Evolutionary conservation across 2,797 vertebrate genomes (phyloP).

Genomic region (Acrossocheilus fasciatus): DNA sequence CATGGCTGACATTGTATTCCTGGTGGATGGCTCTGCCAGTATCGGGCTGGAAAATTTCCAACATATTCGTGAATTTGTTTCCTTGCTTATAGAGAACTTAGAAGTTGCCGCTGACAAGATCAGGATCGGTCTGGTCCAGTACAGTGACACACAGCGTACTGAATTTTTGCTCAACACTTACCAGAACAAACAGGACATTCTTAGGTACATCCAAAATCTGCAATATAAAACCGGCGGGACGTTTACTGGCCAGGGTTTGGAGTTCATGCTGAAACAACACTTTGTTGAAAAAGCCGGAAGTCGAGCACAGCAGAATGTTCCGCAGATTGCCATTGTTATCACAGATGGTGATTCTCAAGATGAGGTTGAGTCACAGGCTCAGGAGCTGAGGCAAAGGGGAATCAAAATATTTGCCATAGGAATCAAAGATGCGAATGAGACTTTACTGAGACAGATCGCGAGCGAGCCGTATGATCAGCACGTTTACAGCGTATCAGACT

Average conservation of each 20-base stretch:
- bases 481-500: conserved; percentile 88
- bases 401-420: conserved; percentile 87
- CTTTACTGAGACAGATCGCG: conserved; percentile 84
- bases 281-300: conserved; percentile 85
- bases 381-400: conserved; percentile 76
- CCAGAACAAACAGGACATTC: conserved; percentile 76
- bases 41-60: conserved; percentile 74
- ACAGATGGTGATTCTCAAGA: conserved; percentile 84
- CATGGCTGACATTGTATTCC: conserved; percentile 82
- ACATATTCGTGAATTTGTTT: conserved; percentile 78
- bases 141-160: conserved; percentile 68
- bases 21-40: conserved; percentile 83
- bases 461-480: conserved; percentile 78
- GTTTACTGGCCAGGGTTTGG: conserved; percentile 85
- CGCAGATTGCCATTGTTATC: conserved; percentile 87
- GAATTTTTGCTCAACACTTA: conserved; percentile 86
- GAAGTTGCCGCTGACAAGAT: conserved; percentile 77
- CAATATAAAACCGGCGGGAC: conserved; percentile 81
- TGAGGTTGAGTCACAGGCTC: conserved; percentile 81
- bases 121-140: conserved; percentile 82
- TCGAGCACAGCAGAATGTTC: conserved; percentile 80
- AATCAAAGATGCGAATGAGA: conserved; percentile 85
- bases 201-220: conserved; percentile 84
- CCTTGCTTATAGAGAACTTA: conserved; percentile 75
- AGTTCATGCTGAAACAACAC: conserved; percentile 82